Percentiles rank a stretch among this genome's conserved stretches.
Conservation (phyloP, 1,140 invertebrate species). For the Neuroterus valhalla region DNA sequence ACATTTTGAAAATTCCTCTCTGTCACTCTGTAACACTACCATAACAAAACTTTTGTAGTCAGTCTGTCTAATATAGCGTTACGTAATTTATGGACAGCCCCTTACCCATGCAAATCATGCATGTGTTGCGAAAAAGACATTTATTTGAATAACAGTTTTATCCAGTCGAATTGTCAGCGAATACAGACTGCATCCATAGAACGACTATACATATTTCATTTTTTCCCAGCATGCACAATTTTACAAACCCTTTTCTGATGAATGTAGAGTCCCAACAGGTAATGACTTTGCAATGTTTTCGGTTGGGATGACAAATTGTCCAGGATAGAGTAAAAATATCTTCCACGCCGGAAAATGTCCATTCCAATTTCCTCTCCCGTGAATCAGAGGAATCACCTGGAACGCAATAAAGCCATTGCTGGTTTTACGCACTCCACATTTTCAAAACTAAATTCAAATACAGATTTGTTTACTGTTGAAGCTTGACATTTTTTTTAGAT, state of each 20-base stretch:
- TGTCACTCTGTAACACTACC: too few species aligned
- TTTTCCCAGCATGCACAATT: constrained; percentile 3
- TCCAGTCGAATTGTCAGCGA: not conserved
- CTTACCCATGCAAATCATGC: too few species aligned
- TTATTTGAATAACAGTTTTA: not conserved
- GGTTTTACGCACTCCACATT: not conserved
- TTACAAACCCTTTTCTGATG: constrained; percentile 13
- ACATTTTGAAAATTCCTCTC: too few species aligned
- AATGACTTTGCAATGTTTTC: constrained; percentile 19
- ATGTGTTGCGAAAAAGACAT: too few species aligned
- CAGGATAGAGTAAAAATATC: constrained; percentile 10
- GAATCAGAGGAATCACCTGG: not conserved
- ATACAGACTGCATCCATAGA: constrained; percentile 4
- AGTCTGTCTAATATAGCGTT: too few species aligned
- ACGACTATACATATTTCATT: constrained; percentile 24
- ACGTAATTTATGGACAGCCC: too few species aligned
- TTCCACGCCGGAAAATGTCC: constrained; percentile 15
- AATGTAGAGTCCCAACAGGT: constrained; percentile 19
- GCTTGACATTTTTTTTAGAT: not conserved
- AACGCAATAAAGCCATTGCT: not conserved
- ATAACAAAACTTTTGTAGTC: too few species aligned
- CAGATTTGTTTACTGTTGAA: too few species aligned
- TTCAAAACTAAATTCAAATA: not conserved
- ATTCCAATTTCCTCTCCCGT: constrained; percentile 24
- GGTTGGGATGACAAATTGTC: constrained; percentile 19